Evolutionary conservation across 2,888 invertebrate species (phyloP).

Genomic region (Acleris laterana): DNA sequence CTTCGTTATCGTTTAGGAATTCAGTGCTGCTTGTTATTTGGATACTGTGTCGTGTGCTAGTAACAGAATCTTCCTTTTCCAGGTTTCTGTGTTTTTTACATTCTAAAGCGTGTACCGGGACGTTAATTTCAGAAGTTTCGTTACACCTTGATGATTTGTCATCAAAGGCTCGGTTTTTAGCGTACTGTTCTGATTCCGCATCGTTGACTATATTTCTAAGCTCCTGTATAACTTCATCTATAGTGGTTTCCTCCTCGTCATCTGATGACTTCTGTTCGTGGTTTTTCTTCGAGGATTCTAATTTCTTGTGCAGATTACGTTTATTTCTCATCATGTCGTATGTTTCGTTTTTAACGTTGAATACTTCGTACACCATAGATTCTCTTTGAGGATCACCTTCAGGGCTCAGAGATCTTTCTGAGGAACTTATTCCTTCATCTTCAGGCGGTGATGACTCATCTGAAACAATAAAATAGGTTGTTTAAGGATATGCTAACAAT

Average conservation of each 20-base stretch:
- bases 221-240: conserved; percentile 94
- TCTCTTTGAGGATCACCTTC: conserved; percentile 87
- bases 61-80: conserved; percentile 81
- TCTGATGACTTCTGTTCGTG: conserved; percentile 76
- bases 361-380: conserved; percentile 85
- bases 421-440: conserved; percentile 95
- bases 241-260: conserved; percentile 91
- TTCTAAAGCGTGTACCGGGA: conserved; percentile 64
- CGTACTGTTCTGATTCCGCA: conserved; percentile 88
- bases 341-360: conserved; percentile 84
- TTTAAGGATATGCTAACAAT: neutral
- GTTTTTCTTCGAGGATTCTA: conserved; percentile 62
- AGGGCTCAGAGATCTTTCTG: conserved; percentile 91
- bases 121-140: conserved; percentile 73
- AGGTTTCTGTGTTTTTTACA: conserved; percentile 64
- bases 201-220: conserved; percentile 93
- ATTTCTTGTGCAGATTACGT: conserved; percentile 69
- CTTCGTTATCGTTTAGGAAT: conserved; percentile 77
- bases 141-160: conserved; percentile 70
- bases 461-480: conserved; percentile 52
- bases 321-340: conserved; percentile 78
- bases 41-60: conserved; percentile 81
- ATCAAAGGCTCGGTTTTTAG: conserved; percentile 69
- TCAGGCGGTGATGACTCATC: conserved; percentile 91
- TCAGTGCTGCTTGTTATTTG: conserved; percentile 76